Conservation (phyloP, 2,113 vertebrate species). For the Macaca nemestrina region DNA sequence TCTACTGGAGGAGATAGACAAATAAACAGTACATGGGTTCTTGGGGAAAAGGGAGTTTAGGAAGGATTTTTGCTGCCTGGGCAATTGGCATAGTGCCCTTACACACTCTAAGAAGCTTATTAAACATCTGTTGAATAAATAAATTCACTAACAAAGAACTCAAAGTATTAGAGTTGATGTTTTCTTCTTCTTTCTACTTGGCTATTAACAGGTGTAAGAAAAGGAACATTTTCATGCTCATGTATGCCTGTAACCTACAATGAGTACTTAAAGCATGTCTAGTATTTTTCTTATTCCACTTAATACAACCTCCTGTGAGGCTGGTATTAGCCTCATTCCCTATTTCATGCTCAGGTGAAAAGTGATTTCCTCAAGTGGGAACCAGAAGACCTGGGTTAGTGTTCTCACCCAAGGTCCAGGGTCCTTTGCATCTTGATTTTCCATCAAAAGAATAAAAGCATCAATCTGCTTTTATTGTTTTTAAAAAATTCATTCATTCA, state of each 20-base stretch:
- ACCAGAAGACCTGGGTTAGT: not conserved
- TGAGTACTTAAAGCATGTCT: not conserved
- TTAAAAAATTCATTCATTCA: too few species aligned
- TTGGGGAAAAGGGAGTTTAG: not conserved
- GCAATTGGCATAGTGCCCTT: not conserved
- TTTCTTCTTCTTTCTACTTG: not conserved
- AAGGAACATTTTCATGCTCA: not conserved
- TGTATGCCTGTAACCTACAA: not conserved
- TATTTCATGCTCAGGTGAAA: not conserved
- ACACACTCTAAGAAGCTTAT: not conserved
- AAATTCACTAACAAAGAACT: not conserved
- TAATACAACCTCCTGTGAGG: not conserved
- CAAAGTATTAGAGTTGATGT: not conserved
- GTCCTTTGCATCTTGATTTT: not conserved
- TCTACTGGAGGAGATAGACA: not conserved
- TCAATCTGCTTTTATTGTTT: not conserved
- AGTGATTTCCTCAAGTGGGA: not conserved
- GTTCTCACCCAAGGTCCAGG: not conserved
- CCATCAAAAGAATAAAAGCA: not conserved
- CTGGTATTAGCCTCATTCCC: not conserved
- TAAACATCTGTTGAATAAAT: not conserved
- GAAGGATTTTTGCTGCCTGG: not conserved
- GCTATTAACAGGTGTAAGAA: not conserved
- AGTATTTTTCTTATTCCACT: not conserved
- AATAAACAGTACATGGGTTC: not conserved